Conservation (phyloP, 2,113 vertebrate species). For the Reinhardtius hippoglossoides region DNA sequence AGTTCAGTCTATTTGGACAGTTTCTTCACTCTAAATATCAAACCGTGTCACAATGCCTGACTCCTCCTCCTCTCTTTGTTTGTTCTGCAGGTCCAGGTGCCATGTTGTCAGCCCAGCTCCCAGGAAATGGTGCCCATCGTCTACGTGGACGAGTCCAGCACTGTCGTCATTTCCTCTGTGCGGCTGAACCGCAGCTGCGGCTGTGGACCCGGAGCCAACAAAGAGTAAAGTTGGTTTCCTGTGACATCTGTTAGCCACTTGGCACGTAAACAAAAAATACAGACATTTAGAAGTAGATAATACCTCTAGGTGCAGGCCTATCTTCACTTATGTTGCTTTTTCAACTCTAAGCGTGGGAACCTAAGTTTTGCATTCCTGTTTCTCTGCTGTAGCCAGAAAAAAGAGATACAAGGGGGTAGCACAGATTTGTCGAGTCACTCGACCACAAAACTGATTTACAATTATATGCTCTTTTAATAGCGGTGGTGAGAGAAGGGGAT, state of each 20-base stretch:
- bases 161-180: conserved; percentile 69
- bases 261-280: conserved; percentile 5
- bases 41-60: neutral
- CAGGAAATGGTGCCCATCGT: conserved; percentile 64
- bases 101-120: conserved; percentile 69
- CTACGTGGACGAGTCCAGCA: conserved; percentile 72
- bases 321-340: conserved; percentile 14
- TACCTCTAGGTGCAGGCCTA: neutral
- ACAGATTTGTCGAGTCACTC: neutral
- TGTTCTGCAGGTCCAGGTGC: conserved; percentile 38
- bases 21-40: neutral
- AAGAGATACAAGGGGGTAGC: neutral
- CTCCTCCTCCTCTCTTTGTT: neutral
- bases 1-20: neutral
- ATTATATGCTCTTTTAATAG: neutral
- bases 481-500: neutral
- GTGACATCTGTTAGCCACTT: conserved; percentile 10
- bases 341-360: conserved; percentile 38
- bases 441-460: neutral
- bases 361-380: conserved; percentile 41
- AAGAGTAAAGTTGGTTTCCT: conserved; percentile 43
- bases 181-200: conserved; percentile 69
- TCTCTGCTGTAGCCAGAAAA: neutral
- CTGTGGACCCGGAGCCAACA: conserved; percentile 47
- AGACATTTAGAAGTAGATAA: neutral